Evolutionary conservation across 2,797 vertebrate genomes (phyloP).

Genomic region (Microchirus variegatus): DNA sequence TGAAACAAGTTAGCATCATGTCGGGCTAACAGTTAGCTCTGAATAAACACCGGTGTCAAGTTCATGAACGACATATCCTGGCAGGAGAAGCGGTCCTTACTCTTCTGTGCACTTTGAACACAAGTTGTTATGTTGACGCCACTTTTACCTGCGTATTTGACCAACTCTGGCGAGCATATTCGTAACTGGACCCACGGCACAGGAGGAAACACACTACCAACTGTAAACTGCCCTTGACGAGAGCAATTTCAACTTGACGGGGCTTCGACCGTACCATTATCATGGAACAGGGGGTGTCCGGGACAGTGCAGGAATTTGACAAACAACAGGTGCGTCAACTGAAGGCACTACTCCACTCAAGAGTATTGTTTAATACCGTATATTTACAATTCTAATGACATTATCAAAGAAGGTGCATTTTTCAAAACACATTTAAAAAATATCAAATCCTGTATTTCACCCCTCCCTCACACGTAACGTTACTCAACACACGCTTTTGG

Average conservation of each 20-base stretch:
- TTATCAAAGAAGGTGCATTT: background rate
- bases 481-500: too few species aligned
- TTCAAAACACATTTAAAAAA: background rate
- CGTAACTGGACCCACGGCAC: background rate
- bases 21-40: slow-evolving; percentile 43
- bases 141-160: slow-evolving; percentile 81
- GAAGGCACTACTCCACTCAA: accelerated
- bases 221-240: slow-evolving; percentile 77
- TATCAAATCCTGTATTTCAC: background rate
- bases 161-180: slow-evolving; percentile 80
- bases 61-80: slow-evolving; percentile 24
- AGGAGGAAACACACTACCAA: background rate
- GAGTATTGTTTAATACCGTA: accelerated
- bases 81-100: background rate
- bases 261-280: slow-evolving; percentile 68
- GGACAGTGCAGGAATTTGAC: background rate
- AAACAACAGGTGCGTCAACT: accelerated
- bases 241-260: slow-evolving; percentile 65
- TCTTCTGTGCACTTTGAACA: background rate
- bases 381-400: accelerated
- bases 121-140: background rate
- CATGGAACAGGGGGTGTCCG: background rate
- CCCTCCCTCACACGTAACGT: background rate
- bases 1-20: slow-evolving; percentile 49
- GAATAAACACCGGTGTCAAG: slow-evolving; percentile 30